Evolutionary conservation across 2,797 vertebrate species (phyloP).

Genomic region (Typhlichthys eigenmanni): DNA sequence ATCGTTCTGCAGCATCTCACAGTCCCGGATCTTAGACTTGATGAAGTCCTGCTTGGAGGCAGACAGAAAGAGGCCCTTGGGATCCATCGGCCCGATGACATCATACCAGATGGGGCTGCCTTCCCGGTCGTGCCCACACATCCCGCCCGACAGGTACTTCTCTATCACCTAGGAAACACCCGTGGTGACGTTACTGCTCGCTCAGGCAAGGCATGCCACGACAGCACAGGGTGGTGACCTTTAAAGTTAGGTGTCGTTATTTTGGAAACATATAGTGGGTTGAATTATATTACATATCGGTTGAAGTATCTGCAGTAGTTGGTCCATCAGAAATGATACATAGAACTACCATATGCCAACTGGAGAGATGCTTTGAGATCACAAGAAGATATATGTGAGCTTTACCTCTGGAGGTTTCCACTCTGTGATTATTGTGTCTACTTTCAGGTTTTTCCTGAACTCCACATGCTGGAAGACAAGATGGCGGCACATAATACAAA

Average conservation of each 20-base stretch:
- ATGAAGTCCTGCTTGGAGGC: constrained; percentile 94
- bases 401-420: constrained; percentile 91
- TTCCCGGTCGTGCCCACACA: constrained; percentile 89
- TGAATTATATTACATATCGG: not conserved
- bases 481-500: not conserved
- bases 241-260: not conserved
- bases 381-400: not conserved
- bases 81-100: constrained; percentile 89
- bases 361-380: not conserved
- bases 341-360: no score
- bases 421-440: constrained; percentile 76
- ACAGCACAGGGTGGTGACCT: not conserved
- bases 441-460: constrained; percentile 87
- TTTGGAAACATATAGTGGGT: not conserved
- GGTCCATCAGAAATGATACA: no score
- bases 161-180: constrained; percentile 67
- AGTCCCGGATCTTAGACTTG: constrained; percentile 92
- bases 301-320: no score
- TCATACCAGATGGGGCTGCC: constrained; percentile 93
- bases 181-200: not conserved
- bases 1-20: constrained; percentile 81
- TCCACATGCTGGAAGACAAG: constrained; percentile 69
- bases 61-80: constrained; percentile 91
- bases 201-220: no score
- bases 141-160: constrained; percentile 88